Evolutionary conservation across 2,113 vertebrate genomes (phyloP), one percentile per base, ranked within the genome.

Genomic region (Istiophorus platypterus): DNA sequence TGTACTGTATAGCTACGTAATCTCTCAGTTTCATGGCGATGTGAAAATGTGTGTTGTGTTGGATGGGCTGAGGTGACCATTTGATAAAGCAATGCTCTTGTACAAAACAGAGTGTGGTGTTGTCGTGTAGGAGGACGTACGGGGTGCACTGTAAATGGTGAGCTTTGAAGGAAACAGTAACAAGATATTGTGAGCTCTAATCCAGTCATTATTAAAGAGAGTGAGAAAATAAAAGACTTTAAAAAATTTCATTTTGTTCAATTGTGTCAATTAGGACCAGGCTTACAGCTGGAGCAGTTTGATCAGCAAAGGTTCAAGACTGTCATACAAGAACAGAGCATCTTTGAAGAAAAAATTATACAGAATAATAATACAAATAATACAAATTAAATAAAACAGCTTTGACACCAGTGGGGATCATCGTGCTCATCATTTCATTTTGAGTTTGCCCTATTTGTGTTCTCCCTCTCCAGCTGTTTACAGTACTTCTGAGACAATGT

Each of bases 81-180:
- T 82, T 87, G 81, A 90, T 85, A 52, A 90, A 90, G 76, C 56
- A 54, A 9, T 13, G 64, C 77, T 72, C 70, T 85, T 34, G 65
- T 78, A 34, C 61, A 72, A 68, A 87, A 82, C 52, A 45, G 80
- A 83, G 80, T 2, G 4, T 58, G 34, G 74, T 80, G 61, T n/a
- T 82, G 65, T 70, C 62, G 80, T 79, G 88, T 84, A 72, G 91
- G 88, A 79, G 85, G 88, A 79, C 82, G 71, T 76, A 52, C 59
- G 77, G 54, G 85, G 65, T 10, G 47, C 51, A n/a, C 65, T 70
- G 63, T 79, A 82, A 81, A 85, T 42, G 68, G 65, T 22, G 54
- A 73, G 75, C 69, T 81, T 79, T 78, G 31, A 9, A 69, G 64
- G 42, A 81, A 49, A 71, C 31, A 7, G 52, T 54, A 42, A 63